Evolutionary conservation across 2,888 invertebrate species (phyloP), one percentile per base, ranked within the genome.

Genomic region (Cheilosia pagana): DNA sequence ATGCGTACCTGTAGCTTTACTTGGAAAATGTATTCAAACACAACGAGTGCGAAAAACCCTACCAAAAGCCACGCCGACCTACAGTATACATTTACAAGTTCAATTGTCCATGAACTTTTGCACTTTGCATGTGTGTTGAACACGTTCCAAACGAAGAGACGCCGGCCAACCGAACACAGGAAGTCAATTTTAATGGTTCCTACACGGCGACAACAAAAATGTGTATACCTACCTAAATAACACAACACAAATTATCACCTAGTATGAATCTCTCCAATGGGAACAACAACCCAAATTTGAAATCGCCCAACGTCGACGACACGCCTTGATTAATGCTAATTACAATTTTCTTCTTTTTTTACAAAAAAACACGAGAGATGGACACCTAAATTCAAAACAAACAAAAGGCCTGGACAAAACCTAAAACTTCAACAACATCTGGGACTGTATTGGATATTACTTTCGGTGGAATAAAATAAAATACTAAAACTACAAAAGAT

Each of bases 321-420:
- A 67, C 23, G 50, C 41, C 53, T 41, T 53, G 19, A 67, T 53
- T 53, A 67, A 67, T 19, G 67, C 68, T 68, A 68, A 68, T 68
- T 55, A 45, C 43, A 28, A 5, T 3, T 28, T 8, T 12, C 10
- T 39, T 7, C 25, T 19, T 52, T 12, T 12, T 39, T 35, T 28
- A 62, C 6, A n/a, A 43, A n/a, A 52, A 52, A 41, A 31, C 31
- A n/a, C 6, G 16, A 3, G 19, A 43, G 10, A 68, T 43, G 55
- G 21, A 43, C n/a, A n/a, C n/a, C n/a, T 45, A 55, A 53, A 55
- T 68, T 55, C 55, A 65, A 65, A 41, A 8, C 55, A 68, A 65
- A 52, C 52, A 52, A 67, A 53, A 28, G 28, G 25, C 4, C 3
- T 12, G 10, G 12, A 10, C 10, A 35, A 35, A 35, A 35, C 3